A percentile compares a stretch with the other conserved stretches of the same genome.
phyloP scores from a whole-genome alignment of 2,113 vertebrate genomes.

The Tinamus guttatus region DNA sequence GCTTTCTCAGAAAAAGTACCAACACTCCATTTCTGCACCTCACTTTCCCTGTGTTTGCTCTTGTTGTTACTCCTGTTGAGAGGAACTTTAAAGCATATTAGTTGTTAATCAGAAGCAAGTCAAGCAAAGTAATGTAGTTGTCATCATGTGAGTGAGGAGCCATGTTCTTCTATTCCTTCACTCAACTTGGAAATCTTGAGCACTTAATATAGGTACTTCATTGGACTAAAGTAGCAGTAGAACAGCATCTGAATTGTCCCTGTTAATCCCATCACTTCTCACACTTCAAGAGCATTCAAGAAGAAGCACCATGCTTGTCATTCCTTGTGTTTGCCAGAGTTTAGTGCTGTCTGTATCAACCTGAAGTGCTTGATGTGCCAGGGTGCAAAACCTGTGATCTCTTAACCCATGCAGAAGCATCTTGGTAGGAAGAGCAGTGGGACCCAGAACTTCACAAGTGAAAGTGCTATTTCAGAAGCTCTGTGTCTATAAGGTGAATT shows the following conservation, averaged over 20 bases:
- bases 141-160: not conserved
- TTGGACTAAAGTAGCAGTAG: not conserved
- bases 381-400: not conserved
- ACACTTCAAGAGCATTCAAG: not conserved
- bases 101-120: not conserved
- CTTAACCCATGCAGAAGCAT: not conserved
- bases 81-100: not conserved
- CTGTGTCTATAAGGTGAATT: not conserved
- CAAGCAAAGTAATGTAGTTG: not conserved
- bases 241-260: not conserved
- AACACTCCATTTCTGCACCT: accelerated
- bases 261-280: not conserved
- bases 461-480: not conserved
- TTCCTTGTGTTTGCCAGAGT: not conserved
- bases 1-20: not conserved
- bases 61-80: not conserved
- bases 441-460: not conserved
- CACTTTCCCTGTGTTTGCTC: not conserved
- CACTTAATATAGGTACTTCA: not conserved
- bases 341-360: accelerated
- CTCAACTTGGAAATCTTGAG: too few relatives aligned
- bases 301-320: not conserved
- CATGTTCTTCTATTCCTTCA: not conserved
- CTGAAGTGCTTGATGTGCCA: accelerated
- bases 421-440: not conserved